Evolutionary conservation across 2,797 vertebrate species (phyloP), one percentile per base, ranked within the genome.

Genomic region (Oophaga sylvatica): DNA sequence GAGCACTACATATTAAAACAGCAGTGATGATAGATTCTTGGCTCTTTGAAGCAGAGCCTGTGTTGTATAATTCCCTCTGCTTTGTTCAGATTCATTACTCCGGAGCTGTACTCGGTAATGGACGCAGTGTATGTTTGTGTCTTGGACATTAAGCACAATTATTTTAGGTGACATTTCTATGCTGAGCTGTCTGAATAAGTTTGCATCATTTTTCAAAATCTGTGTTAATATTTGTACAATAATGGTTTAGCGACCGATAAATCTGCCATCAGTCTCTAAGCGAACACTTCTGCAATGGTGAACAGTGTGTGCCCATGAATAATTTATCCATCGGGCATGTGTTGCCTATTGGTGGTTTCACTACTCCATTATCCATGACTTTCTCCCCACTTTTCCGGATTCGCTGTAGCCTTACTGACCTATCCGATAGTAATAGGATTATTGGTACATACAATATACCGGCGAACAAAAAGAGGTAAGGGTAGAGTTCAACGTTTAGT

Each of bases 11-110:
- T 89, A 86, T 78, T 85, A 89, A 79, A 78, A 62, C 84, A 70
- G 84, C 73, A 71, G 71, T 26, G 59, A 57, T 86, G 84, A 89
- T 83, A 31, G 88, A 86, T 86, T 89, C 80, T 83, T 89, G 88
- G 84, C 88, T 78, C 81, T 84, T 41, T 79, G 63, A 82, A 82
- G 71, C 84, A 70, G 22, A 70, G 71, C 62, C 73, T 86, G 45
- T 83, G 20, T 78, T 80, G 67, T 85, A 68, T 56, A 86, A 89
- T 88, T 85, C 71, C 68, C 56, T 85, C 65, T 53, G 79, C 31
- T 86, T 85, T 59, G 31, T 83, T 67, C 53, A 79, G 80, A 62
- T 82, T 87, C 57, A 83, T 26, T 86, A 80, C 79, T n/a, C 80
- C n/a, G 15, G 78, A 60, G 75, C 62, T 87, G 41, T 67, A 70